Percentiles rank a stretch among this genome's conserved stretches.
Evolutionary conservation across 2,888 invertebrate species (phyloP).

Genomic region (Acrobasis suavella): DNA sequence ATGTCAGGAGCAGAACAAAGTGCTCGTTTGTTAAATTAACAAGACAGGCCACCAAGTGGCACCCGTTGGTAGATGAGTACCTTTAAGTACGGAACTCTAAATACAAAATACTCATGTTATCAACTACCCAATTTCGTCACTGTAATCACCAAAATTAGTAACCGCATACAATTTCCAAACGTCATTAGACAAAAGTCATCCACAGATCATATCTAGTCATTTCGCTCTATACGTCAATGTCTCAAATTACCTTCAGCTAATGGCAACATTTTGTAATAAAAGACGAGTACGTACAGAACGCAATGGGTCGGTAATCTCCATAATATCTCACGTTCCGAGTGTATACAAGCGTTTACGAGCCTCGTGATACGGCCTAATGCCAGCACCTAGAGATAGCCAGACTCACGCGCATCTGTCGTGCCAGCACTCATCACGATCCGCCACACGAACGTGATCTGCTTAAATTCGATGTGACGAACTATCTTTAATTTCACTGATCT

Average conservation of each 20-base stretch:
- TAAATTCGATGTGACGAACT: background rate
- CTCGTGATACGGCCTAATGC: slow-evolving; percentile 15
- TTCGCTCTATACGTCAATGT: slow-evolving; percentile 7
- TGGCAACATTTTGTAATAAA: slow-evolving; percentile 16
- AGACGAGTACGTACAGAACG: slow-evolving; percentile 11
- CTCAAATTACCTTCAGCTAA: slow-evolving; percentile 15
- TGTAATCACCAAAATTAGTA: background rate
- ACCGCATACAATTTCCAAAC: background rate
- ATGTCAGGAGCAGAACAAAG: too few relatives aligned
- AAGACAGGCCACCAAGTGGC: too few relatives aligned
- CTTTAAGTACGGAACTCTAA: background rate
- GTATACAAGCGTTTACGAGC: slow-evolving; percentile 11
- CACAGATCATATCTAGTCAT: slow-evolving; percentile 13
- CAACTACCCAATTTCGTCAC: background rate
- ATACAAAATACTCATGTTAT: background rate
- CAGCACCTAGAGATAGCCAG: slow-evolving; percentile 21
- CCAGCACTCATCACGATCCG: slow-evolving; percentile 38
- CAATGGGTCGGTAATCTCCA: slow-evolving; percentile 18
- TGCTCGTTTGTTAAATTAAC: too few relatives aligned
- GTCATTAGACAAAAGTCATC: slow-evolving; percentile 6
- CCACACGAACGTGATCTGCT: slow-evolving; percentile 35
- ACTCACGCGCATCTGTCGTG: slow-evolving; percentile 39
- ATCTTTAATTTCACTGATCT: too few relatives aligned
- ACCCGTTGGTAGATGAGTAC: background rate
- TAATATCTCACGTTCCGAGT: slow-evolving; percentile 22